phyloP scores from a whole-genome alignment of 2,888 invertebrate species.

The Conomelus anceps region DNA sequence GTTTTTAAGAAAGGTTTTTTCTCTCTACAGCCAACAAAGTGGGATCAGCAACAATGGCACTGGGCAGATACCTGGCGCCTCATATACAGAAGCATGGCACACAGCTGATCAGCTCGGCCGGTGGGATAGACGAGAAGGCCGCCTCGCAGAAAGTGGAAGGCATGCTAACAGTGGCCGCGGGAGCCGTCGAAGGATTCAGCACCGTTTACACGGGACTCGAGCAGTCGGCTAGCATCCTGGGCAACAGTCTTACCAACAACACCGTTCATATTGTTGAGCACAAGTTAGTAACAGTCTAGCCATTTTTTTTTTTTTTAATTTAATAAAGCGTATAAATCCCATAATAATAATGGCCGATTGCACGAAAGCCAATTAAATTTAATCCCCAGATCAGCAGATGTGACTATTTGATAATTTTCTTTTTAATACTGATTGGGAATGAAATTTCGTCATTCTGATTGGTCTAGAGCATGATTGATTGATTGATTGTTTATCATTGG shows the following conservation, averaged over 20 bases:
- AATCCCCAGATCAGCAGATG: too few species aligned
- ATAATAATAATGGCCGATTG: too few species aligned
- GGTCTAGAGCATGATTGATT: too few species aligned
- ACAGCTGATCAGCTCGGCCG: slow-evolving; percentile 49
- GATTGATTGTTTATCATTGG: too few species aligned
- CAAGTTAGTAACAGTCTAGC: slow-evolving; percentile 48
- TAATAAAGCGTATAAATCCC: background rate
- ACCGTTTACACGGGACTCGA: slow-evolving; percentile 66
- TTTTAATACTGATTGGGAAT: too few species aligned
- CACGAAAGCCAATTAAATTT: too few species aligned
- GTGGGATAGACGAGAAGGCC: slow-evolving; percentile 48
- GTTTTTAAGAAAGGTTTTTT: slow-evolving; percentile 22
- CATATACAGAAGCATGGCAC: slow-evolving; percentile 60
- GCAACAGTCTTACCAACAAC: slow-evolving; percentile 57
- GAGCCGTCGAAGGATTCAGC: slow-evolving; percentile 62
- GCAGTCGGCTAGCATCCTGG: slow-evolving; percentile 59
- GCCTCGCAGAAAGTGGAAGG: slow-evolving; percentile 52
- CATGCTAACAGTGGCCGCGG: slow-evolving; percentile 59
- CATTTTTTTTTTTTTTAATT: background rate
- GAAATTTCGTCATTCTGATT: too few species aligned
- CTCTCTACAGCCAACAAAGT: slow-evolving; percentile 48
- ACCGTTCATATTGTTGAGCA: slow-evolving; percentile 67
- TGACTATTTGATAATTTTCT: too few species aligned
- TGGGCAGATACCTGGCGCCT: slow-evolving; percentile 61
- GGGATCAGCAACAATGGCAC: slow-evolving; percentile 57